These are phyloP conservation scores for Alcis repandata DNA, from an alignment of 2,888 invertebrate genomes.

Conservation along the genomic window DNA sequence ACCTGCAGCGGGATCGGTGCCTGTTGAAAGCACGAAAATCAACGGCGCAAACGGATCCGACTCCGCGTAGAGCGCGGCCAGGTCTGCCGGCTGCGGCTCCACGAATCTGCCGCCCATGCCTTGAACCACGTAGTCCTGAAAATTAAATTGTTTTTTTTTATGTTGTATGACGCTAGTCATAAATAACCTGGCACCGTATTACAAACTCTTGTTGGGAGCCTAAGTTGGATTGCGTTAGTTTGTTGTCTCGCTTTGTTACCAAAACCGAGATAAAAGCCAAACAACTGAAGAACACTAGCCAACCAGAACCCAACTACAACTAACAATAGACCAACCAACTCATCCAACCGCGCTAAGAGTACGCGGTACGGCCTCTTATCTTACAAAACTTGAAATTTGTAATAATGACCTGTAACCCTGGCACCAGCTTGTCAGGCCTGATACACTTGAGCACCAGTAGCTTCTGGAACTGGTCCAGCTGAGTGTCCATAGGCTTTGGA, in stretches of 20 bases:
- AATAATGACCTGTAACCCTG: slow-evolving; percentile 88
- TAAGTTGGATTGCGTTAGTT: too few relatives aligned
- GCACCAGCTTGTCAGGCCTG: slow-evolving; percentile 94
- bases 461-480: slow-evolving; percentile 90
- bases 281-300: too few relatives aligned
- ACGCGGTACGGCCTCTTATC: too few relatives aligned
- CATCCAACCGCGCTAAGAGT: too few relatives aligned
- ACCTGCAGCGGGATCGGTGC: slow-evolving; percentile 94
- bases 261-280: too few relatives aligned
- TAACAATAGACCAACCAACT: too few relatives aligned
- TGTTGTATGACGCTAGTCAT: too few relatives aligned
- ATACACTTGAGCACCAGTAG: slow-evolving; percentile 92
- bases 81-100: slow-evolving; percentile 94
- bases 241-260: too few relatives aligned
- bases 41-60: slow-evolving; percentile 92
- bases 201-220: too few relatives aligned
- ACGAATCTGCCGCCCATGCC: slow-evolving; percentile 93
- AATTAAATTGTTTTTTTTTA: neutral
- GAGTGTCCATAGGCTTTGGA: slow-evolving; percentile 89
- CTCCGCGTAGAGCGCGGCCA: slow-evolving; percentile 93
- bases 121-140: slow-evolving; percentile 87
- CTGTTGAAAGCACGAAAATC: slow-evolving; percentile 95
- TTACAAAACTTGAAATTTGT: too few relatives aligned
- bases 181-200: too few relatives aligned
- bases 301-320: too few relatives aligned